Conservation (phyloP, 2,888 invertebrate species). For the Malthinus seriepunctatus region DNA sequence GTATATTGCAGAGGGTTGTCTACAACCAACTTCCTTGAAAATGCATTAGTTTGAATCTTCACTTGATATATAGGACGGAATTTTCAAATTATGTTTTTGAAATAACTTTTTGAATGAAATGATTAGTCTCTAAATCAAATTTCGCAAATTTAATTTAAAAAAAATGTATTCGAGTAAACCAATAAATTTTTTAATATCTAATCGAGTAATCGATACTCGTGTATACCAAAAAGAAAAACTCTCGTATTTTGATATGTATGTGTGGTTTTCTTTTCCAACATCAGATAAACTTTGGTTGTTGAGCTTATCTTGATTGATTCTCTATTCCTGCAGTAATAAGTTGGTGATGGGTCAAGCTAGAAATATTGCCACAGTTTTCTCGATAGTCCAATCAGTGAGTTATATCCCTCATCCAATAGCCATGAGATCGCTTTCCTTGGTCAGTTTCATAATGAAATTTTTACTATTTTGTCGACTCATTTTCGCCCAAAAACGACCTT, state of each 20-base stretch:
- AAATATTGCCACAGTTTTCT: constrained; percentile 48
- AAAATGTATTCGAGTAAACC: too few species aligned
- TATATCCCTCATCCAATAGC: constrained; percentile 43
- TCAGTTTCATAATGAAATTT: constrained; percentile 25
- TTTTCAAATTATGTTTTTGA: constrained; percentile 12
- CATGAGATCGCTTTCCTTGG: constrained; percentile 35
- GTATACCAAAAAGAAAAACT: background rate
- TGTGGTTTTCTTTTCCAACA: constrained; percentile 15
- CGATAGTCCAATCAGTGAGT: constrained; percentile 48
- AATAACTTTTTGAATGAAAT: background rate
- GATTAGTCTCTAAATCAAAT: too few species aligned
- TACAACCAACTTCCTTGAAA: constrained; percentile 30
- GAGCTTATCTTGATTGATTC: constrained; percentile 48
- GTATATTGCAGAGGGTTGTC: constrained; percentile 30
- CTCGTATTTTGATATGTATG: constrained; percentile 2
- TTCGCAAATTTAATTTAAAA: too few species aligned
- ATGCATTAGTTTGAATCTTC: constrained; percentile 29
- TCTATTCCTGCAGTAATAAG: constrained; percentile 48
- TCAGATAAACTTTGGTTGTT: constrained; percentile 23
- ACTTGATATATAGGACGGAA: constrained; percentile 19
- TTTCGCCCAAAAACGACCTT: constrained; percentile 19
- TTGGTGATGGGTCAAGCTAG: constrained; percentile 41
- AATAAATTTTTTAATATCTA: too few species aligned
- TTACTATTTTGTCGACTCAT: constrained; percentile 10
- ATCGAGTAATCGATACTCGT: background rate